phyloP scores from a whole-genome alignment of 1,140 invertebrate genomes.

The Hetaerina americana region DNA sequence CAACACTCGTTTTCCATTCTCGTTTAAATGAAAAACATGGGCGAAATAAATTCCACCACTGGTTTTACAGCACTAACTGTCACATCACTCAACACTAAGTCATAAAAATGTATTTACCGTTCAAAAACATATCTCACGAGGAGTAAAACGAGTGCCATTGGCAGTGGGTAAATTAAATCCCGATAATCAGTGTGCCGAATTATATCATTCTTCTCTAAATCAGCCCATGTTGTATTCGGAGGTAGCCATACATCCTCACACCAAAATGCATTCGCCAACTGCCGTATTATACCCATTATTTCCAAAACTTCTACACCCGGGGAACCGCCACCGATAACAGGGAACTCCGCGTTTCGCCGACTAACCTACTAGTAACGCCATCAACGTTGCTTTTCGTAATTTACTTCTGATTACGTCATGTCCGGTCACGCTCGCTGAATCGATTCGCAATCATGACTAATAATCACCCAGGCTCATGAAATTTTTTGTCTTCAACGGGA shows the following conservation, averaged over 20 bases:
- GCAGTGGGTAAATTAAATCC: constrained; percentile 70
- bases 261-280: constrained; percentile 56
- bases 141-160: constrained; percentile 62
- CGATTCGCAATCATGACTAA: neutral
- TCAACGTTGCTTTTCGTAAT: neutral
- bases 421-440: neutral
- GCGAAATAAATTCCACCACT: constrained; percentile 6
- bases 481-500: too few relatives aligned
- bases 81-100: constrained; percentile 13
- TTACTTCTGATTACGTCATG: neutral
- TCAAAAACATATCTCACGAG: constrained; percentile 61
- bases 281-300: neutral
- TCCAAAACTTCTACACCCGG: neutral
- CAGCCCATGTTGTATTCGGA: constrained; percentile 78
- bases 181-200: constrained; percentile 67
- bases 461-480: neutral
- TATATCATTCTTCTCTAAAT: constrained; percentile 61
- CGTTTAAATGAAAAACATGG: neutral
- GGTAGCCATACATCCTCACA: constrained; percentile 73
- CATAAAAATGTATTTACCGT: constrained; percentile 45
- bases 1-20: neutral
- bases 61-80: constrained; percentile 6
- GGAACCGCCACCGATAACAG: neutral
- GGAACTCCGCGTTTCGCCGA: neutral
- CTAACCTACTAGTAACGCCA: neutral